Percentiles rank a stretch among this genome's conserved stretches.
These are phyloP conservation scores for Pseudoips prasinana DNA, from an alignment of 2,888 invertebrate species.

Conservation along the genomic window DNA sequence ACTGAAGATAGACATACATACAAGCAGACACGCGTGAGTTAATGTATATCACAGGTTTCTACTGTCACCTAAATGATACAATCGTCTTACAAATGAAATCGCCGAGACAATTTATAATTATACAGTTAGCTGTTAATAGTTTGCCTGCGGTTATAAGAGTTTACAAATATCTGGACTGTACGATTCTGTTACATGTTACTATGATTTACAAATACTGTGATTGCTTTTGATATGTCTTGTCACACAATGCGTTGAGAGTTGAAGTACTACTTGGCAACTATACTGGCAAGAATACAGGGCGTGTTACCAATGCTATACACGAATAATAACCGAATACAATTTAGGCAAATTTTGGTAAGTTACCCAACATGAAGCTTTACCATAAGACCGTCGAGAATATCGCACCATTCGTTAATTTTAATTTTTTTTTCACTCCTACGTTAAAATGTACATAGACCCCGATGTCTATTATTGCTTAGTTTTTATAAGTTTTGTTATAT, in stretches of 20 bases:
- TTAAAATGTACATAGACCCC: conserved; percentile 79
- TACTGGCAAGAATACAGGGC: conserved; percentile 69
- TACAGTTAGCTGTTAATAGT: conserved; percentile 47
- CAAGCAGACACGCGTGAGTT: conserved; percentile 69
- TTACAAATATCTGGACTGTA: conserved; percentile 29
- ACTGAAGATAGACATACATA: conserved; percentile 60
- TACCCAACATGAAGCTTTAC: conserved; percentile 61
- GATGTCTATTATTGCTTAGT: conserved; percentile 78
- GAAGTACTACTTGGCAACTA: conserved; percentile 33
- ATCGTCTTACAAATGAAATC: conserved; percentile 52
- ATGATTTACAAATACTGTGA: conserved; percentile 50
- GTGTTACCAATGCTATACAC: conserved; percentile 59
- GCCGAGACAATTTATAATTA: conserved; percentile 38
- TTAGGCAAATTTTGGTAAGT: conserved; percentile 68
- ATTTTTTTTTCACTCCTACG: conserved; percentile 64
- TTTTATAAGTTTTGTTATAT: conserved; percentile 76
- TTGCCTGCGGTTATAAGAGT: conserved; percentile 24
- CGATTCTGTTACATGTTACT: conserved; percentile 20
- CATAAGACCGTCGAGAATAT: conserved; percentile 72
- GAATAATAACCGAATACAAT: conserved; percentile 69
- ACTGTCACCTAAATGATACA: conserved; percentile 74
- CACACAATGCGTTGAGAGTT: conserved; percentile 50
- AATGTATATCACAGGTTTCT: conserved; percentile 76
- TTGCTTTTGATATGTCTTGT: conserved; percentile 73
- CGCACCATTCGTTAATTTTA: conserved; percentile 76